phyloP scores from a whole-genome alignment of 2,888 invertebrate species.

The Drosophila bunnanda region DNA sequence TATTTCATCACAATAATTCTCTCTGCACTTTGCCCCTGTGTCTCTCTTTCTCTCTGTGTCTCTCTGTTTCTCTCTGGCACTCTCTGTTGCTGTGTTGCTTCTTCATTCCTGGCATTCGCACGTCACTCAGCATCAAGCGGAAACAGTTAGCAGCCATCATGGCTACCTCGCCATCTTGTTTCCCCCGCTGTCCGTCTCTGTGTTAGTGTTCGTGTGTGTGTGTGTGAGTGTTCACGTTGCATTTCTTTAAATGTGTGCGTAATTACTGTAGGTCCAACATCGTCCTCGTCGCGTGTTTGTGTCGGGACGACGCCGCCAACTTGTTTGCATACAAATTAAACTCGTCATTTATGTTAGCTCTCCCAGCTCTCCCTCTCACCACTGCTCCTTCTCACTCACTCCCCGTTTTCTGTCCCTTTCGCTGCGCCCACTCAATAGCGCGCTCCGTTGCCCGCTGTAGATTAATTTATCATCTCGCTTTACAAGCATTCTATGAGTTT shows the following conservation, averaged over 20 bases:
- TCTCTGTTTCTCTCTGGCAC: not conserved
- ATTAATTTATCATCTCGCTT: slow-evolving; percentile 82
- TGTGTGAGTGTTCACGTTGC: slow-evolving; percentile 21
- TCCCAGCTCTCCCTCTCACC: slow-evolving; percentile 9
- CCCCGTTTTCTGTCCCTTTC: slow-evolving; percentile 23
- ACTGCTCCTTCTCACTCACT: slow-evolving; percentile 6
- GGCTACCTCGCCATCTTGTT: slow-evolving; percentile 41
- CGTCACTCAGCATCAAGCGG: slow-evolving; percentile 67
- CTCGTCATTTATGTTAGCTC: slow-evolving; percentile 74
- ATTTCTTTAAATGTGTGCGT: slow-evolving; percentile 49
- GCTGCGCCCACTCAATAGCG: slow-evolving; percentile 73
- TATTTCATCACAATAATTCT: slow-evolving; percentile 49
- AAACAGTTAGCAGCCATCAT: slow-evolving; percentile 72
- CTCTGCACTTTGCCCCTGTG: slow-evolving; percentile 4
- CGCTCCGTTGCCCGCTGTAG: slow-evolving; percentile 79
- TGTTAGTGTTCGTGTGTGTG: slow-evolving; percentile 7
- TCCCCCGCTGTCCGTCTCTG: slow-evolving; percentile 28
- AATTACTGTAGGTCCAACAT: slow-evolving; percentile 74
- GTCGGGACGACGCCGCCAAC: slow-evolving; percentile 74
- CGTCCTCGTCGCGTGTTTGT: slow-evolving; percentile 63
- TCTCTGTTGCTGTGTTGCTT: slow-evolving; percentile 46
- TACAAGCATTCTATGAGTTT: slow-evolving; percentile 80
- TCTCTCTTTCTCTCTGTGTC: not conserved
- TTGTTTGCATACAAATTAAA: slow-evolving; percentile 82
- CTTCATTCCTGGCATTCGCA: slow-evolving; percentile 69